Evolutionary conservation across 2,888 invertebrate species (phyloP), one percentile per base, ranked within the genome.

Genomic region (Malacosoma neustria): DNA sequence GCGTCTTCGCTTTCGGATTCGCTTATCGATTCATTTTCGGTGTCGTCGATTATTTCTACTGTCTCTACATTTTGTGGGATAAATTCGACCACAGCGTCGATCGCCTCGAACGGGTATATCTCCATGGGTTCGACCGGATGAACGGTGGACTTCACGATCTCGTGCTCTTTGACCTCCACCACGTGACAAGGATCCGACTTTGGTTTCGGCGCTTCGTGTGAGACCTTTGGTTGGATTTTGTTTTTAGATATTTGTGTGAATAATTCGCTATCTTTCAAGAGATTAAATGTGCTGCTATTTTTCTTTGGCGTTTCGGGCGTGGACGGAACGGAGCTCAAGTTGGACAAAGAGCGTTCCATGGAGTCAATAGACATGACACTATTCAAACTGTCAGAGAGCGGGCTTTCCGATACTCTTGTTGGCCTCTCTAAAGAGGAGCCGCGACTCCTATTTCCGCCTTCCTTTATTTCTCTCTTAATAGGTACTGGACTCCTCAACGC

Each of bases 81-180:
- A 49, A 88, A 86, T 11, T 87, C 85, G 35, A 86, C 80, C 1
- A 84, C 85, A 29, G 87, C 80, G 53, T 88, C 88, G 33, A 84
- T 57, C n/a, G 84, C 72, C 40, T 87, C 87, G 1, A 85, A 80
- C 0, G 87, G 85, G 42, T 82, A 74, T 12, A 87, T 72, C 48
- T 87, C 87, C 54, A 59, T 53, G 9, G 72, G 66, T 34, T 74
- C 72, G n/a, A 58, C 53, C 11, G 72, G 62, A 37, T 58, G 61
- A 13, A 92, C 89, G 40, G 89, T 87, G 11, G 90, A 88, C 59
- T 91, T 90, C 1, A 89, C 72, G 35, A 93, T 90, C 66, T 93
- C 92, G 57, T 87, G 89, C 56, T 89, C 91, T 45, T 87, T 89
- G 1, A 93, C 88, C 55, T 89, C 92, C 9, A 93, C 93, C 46